Conservation (phyloP, 2,797 vertebrate genomes). For the Propithecus perrieri region DNA sequence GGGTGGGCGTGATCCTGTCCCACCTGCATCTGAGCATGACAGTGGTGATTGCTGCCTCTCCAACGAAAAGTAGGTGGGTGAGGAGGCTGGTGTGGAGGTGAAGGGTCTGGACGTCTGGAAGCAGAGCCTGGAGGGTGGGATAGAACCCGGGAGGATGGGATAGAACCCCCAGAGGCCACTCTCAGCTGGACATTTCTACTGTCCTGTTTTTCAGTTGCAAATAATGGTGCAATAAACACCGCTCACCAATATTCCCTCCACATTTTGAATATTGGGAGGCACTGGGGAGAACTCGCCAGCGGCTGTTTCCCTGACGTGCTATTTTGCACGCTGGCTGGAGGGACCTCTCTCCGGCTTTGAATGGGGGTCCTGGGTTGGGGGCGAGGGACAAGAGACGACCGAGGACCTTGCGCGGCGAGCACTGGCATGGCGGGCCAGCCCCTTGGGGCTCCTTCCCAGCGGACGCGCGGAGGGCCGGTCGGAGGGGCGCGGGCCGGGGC, state of each 20-base stretch:
- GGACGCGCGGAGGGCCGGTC: neutral
- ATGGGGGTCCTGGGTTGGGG: neutral
- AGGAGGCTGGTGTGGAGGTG: neutral
- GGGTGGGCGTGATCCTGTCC: neutral
- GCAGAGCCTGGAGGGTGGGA: neutral
- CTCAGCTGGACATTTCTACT: neutral
- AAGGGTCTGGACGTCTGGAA: neutral
- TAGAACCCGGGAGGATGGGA: neutral
- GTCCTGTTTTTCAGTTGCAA: neutral
- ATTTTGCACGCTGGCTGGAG: neutral
- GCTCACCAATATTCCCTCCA: neutral
- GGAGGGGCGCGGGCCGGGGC: neutral
- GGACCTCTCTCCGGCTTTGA: no score
- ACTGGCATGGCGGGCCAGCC: neutral
- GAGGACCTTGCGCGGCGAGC: neutral
- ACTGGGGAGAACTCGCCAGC: neutral
- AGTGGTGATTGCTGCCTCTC: neutral
- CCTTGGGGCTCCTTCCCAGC: no score
- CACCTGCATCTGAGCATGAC: no score
- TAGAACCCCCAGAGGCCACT: neutral
- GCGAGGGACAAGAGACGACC: neutral
- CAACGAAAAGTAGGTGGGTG: neutral
- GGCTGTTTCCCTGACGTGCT: neutral
- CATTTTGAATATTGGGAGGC: neutral
- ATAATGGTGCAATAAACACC: neutral